Conservation (phyloP, 2,797 vertebrate species). For the Hyperoplus lanceolatus region DNA sequence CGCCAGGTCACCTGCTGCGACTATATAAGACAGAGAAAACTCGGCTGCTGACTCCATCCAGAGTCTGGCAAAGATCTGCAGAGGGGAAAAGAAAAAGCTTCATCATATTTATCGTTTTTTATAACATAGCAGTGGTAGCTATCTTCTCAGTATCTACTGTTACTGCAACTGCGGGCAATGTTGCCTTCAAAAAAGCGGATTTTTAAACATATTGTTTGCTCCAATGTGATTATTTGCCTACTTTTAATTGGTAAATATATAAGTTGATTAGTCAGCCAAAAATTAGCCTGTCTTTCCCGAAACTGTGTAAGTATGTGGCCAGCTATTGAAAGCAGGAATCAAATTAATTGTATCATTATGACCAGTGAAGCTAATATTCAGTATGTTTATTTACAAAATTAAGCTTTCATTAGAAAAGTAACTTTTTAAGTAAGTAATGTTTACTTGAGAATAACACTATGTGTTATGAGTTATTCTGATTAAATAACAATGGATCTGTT, state of each 20-base stretch:
- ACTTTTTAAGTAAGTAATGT: background rate
- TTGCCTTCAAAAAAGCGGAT: background rate
- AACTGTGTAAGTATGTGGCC: background rate
- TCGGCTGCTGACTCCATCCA: conserved; percentile 77
- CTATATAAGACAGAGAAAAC: conserved; percentile 37
- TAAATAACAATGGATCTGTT: background rate
- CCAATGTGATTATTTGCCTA: background rate
- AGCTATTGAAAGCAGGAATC: background rate
- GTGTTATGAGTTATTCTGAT: background rate
- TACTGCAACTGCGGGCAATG: background rate
- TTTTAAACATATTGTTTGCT: background rate
- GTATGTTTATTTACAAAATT: background rate
- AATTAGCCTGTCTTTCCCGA: no score
- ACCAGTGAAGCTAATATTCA: no score
- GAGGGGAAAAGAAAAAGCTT: conserved; percentile 1
- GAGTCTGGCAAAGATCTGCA: conserved; percentile 49
- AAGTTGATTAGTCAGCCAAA: background rate
- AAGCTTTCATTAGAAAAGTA: no score
- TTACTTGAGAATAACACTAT: background rate
- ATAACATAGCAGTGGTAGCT: background rate
- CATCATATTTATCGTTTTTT: background rate
- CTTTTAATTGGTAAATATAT: no score
- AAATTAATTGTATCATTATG: background rate
- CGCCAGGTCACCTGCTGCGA: conserved; percentile 24
- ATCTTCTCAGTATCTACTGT: background rate